Conservation (phyloP, 2,888 invertebrate species). For the Harmothoe impar region DNA sequence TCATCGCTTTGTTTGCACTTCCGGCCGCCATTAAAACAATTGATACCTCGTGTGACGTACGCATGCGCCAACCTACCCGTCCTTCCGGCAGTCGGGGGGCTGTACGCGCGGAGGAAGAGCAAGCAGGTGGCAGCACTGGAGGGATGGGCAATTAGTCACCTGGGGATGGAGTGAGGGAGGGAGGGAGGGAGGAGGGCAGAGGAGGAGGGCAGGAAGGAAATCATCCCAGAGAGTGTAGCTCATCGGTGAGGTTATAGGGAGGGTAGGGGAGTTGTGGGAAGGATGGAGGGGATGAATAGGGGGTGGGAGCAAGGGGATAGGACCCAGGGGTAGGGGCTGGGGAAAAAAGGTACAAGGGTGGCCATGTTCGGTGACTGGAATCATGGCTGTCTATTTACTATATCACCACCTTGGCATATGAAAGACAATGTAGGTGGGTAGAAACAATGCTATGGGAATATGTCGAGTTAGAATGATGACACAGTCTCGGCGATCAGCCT, state of each 20-base stretch:
- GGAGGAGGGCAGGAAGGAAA: not conserved
- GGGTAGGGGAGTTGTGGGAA: not conserved
- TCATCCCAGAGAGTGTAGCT: not conserved
- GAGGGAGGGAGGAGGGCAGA: not conserved
- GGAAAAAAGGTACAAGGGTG: too few species aligned
- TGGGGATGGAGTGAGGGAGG: not conserved
- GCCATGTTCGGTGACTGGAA: too few species aligned
- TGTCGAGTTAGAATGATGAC: too few species aligned
- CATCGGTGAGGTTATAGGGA: not conserved
- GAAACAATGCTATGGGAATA: too few species aligned
- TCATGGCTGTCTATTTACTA: too few species aligned
- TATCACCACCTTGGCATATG: too few species aligned
- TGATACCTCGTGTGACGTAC: slow-evolving; percentile 53
- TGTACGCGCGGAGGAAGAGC: not conserved
- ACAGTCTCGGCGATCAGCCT: too few species aligned
- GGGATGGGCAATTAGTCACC: slow-evolving; percentile 13
- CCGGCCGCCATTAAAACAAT: slow-evolving; percentile 61
- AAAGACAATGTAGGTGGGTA: too few species aligned
- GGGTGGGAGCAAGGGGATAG: not conserved
- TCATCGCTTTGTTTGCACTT: slow-evolving; percentile 58
- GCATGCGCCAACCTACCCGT: slow-evolving; percentile 53
- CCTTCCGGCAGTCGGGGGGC: slow-evolving; percentile 31
- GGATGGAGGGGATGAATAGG: not conserved
- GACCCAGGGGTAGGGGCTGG: too few species aligned
- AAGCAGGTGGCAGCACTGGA: slow-evolving; percentile 3